Base-by-base conservation (phyloP, 2,797 vertebrate genomes). In the Glyptemys insculpta region DNA sequence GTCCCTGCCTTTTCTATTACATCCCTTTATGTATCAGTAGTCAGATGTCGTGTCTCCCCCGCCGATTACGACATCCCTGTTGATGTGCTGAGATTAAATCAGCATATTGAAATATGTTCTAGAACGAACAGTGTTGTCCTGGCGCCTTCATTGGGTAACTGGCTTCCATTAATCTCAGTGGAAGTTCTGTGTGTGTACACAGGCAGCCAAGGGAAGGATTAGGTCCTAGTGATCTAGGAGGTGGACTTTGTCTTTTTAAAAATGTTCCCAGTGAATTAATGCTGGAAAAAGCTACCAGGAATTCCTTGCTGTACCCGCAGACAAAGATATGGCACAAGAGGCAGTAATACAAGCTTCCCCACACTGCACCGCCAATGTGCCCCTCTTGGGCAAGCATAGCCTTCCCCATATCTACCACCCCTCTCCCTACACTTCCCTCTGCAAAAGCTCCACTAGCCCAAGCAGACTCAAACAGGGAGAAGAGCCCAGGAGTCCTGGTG, bases 21-120 rank as follows among this genome's bases (percentile, higher is more conserved):
- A 59, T 86, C 47, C 31, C 62, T 79, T 87, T 59, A 78, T 56
- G 57, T 79, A 41, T 81, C 94, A 92, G 81, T 88, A 87, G 1
- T 3, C 89, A 90, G 41, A 27, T 88, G 47, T 85, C 94, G n/a
- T 81, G 3, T 85, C 49, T 83, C 44, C 49, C 50, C 88, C 50
- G n/a, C 82, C 88, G 65, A 65, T 16, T 89, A 74, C 84, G 86
- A 52, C 81, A 83, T n/a, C 83, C 87, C 72, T 92, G 87, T 80
- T 53, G 85, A 87, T 78, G 86, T 89, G 44, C 56, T 14, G 0
- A 95, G 94, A 97, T 98, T 97, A 98, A 98, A 98, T 98, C 96
- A 97, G 87, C 95, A 97, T 98, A 98, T 98, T 94, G 90, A 98
- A 97, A 94, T 83, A 92, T 92, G 89, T 97, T 83, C 91, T 59